Conservation (phyloP, 2,113 vertebrate genomes). For the Microtus montanus region DNA sequence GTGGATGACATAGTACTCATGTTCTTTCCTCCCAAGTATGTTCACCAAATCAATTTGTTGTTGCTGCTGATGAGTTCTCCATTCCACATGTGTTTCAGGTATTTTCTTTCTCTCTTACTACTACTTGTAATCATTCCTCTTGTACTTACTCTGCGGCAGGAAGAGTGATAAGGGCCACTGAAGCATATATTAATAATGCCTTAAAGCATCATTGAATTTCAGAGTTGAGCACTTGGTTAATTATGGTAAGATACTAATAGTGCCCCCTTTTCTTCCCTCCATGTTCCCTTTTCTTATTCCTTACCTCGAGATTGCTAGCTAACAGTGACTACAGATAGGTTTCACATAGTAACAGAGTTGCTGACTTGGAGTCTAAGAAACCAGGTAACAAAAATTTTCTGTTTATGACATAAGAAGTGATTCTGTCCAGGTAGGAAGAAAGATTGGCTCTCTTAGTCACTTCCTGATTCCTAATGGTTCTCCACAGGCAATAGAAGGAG, state of each 20-base stretch:
- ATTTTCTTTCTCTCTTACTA: not conserved
- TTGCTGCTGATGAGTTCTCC: not conserved
- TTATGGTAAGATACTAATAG: slow-evolving; percentile 20
- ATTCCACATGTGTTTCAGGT: slow-evolving; percentile 6
- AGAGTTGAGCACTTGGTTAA: slow-evolving; percentile 9
- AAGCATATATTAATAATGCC: not conserved
- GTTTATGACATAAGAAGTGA: slow-evolving; percentile 62
- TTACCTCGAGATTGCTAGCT: not conserved
- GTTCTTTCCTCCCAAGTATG: not conserved
- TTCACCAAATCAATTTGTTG: not conserved
- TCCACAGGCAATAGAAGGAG: slow-evolving; percentile 73
- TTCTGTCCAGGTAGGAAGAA: slow-evolving; percentile 74
- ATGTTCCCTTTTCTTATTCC: not conserved
- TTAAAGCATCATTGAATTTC: not conserved
- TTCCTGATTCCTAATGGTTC: slow-evolving; percentile 77
- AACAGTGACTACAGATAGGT: not conserved
- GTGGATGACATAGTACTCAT: not conserved
- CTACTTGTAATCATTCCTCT: not conserved
- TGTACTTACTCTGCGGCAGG: slow-evolving; percentile 3
- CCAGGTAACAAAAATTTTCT: slow-evolving; percentile 14
- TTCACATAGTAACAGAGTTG: slow-evolving; percentile 20
- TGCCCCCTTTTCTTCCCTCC: not conserved
- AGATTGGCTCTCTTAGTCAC: slow-evolving; percentile 77
- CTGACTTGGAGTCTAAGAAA: slow-evolving; percentile 14
- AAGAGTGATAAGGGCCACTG: not conserved